Percentiles rank a stretch among this genome's conserved stretches.
phyloP scores from a whole-genome alignment of 1,140 invertebrate genomes.

The Marisa cornuarietis region DNA sequence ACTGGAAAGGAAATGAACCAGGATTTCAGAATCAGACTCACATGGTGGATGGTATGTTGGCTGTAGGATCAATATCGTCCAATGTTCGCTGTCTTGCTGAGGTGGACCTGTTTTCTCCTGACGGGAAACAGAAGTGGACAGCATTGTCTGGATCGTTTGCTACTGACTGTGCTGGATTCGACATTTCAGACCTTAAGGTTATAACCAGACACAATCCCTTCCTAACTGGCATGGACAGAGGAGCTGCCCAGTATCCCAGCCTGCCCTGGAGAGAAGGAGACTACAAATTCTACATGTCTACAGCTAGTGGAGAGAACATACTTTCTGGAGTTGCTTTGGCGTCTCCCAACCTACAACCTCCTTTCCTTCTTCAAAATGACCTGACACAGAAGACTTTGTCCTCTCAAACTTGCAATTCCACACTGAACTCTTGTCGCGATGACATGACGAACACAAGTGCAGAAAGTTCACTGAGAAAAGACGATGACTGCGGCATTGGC shows the following conservation, averaged over 20 bases:
- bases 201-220: background rate
- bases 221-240: slow-evolving; percentile 9
- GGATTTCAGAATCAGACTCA: background rate
- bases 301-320: background rate
- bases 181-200: background rate
- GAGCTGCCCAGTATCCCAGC: background rate
- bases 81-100: background rate
- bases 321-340: slow-evolving; percentile 3
- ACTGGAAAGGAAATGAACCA: slow-evolving; percentile 1
- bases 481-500: background rate
- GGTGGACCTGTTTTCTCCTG: background rate
- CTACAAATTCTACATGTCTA: background rate
- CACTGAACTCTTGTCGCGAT: background rate
- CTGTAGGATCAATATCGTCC: background rate
- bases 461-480: background rate
- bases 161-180: background rate
- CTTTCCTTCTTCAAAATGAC: background rate
- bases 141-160: background rate
- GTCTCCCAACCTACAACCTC: background rate
- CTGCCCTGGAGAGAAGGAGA: background rate
- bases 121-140: background rate
- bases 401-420: background rate
- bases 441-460: background rate
- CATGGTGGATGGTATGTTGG: background rate
- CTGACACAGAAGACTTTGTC: background rate